Base-by-base conservation (phyloP, 2,797 vertebrate species). In the Pogoniulus pusillus region DNA sequence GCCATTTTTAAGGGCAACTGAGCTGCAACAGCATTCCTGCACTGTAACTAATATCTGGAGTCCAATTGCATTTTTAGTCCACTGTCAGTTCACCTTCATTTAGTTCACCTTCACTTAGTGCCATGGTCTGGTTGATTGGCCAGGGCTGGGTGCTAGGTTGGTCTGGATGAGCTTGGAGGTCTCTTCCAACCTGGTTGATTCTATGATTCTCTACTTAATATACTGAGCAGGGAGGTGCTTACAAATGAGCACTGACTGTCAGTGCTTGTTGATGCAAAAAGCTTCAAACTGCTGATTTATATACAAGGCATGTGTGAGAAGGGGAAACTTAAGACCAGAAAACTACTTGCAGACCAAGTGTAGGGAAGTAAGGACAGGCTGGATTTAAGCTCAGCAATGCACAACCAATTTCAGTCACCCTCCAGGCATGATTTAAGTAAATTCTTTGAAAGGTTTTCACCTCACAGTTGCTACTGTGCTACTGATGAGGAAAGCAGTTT, bases 401-500 rank as follows among this genome's bases (percentile, higher is more conserved):
- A 47, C 65, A 64, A 81, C 60, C 64, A 62, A 85, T 84, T 93
- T 87, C 64, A 85, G 53, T 32, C 43, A n/a, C 71, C 79, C 68
- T 87, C 57, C 72, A 66, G 37, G 85, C 71, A 68, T 55, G 58
- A 92, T 79, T 91, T 91, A 89, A 94, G 65, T 60, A 91, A 89
- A 91, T 89, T 91, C 66, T 79, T 63, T 86, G 91, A 83, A 91
- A 85, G 47, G 43, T 34, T 81, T 95, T 93, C 83, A 85, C 74
- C 71, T 55, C 76, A 63, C 77, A 49, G 1, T 75, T 59, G 87
- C 82, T 81, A 73, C 90, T 66, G 82, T 72, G 66, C 70, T 87
- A 37, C 80, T 91, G 94, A 91, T 45, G 87, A 85, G 55, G 12
- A 54, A 89, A 91, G 82, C 87, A 87, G 73, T 63, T 94, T 85